Evolutionary conservation across 2,888 invertebrate genomes (phyloP).

Genomic region (Chorisops tibialis): DNA sequence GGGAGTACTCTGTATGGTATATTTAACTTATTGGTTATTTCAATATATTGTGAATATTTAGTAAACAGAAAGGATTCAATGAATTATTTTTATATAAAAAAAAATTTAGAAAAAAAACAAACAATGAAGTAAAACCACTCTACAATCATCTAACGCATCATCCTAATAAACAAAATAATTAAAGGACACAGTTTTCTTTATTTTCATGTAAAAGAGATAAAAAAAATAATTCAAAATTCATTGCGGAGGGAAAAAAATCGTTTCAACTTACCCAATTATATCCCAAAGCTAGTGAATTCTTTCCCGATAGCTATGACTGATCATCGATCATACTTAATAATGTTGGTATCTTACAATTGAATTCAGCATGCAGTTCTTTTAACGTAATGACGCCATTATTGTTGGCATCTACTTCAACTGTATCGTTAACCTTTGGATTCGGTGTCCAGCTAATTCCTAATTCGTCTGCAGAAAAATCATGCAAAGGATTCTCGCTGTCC

Average conservation of each 20-base stretch:
- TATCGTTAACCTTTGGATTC: conserved; percentile 1
- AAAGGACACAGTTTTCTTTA: conserved; percentile 22
- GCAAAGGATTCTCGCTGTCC: conserved; percentile 23
- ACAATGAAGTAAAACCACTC: no score
- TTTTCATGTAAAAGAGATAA: conserved; percentile 20
- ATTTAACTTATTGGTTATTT: no score
- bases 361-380: conserved; percentile 4
- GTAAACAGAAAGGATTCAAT: no score
- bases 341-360: conserved; percentile 14
- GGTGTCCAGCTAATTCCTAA: conserved; percentile 30
- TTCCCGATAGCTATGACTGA: background rate
- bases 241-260: no score
- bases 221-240: background rate
- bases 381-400: no score
- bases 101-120: background rate
- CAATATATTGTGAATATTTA: no score
- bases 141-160: no score
- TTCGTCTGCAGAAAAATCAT: conserved; percentile 23
- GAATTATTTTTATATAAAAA: conserved; percentile 3
- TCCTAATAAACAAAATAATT: background rate
- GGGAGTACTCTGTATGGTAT: no score
- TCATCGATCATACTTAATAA: background rate
- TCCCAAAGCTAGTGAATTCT: conserved; percentile 12
- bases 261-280: conserved; percentile 6
- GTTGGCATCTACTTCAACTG: background rate